Evolutionary conservation across 2,888 invertebrate genomes (phyloP).

Genomic region (Sphecodes monilicornis): DNA sequence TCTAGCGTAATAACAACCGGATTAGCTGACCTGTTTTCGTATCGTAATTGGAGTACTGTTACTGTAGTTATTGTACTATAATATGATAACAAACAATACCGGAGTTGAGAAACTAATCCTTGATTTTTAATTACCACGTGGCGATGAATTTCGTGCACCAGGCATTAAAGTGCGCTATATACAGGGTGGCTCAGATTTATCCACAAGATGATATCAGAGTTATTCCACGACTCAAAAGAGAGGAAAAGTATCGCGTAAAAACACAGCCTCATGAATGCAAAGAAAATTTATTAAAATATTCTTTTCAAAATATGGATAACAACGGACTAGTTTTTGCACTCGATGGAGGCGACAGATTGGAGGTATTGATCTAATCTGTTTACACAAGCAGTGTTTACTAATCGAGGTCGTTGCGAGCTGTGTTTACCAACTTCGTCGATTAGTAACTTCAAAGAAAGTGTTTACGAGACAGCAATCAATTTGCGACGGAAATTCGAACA

Average conservation of each 20-base stretch:
- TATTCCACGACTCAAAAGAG: neutral
- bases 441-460: neutral
- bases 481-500: neutral
- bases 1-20: neutral
- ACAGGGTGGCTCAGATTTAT: neutral
- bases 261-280: neutral
- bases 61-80: neutral
- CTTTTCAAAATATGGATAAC: neutral
- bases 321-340: neutral
- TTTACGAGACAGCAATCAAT: neutral
- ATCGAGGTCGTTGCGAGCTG: neutral
- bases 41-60: neutral
- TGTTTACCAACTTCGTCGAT: slow-evolving; percentile 1
- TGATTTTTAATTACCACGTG: neutral
- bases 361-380: slow-evolving; percentile 3
- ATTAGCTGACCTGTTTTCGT: neutral
- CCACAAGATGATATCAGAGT: no score
- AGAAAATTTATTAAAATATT: neutral
- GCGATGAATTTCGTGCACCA: no score
- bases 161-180: neutral
- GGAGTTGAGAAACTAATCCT: neutral
- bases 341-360: neutral
- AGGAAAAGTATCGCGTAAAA: neutral
- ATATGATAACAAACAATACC: neutral
- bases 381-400: neutral